Evolutionary conservation across 2,888 invertebrate species (phyloP).

Genomic region (Venustoraphidia nigricollis): DNA sequence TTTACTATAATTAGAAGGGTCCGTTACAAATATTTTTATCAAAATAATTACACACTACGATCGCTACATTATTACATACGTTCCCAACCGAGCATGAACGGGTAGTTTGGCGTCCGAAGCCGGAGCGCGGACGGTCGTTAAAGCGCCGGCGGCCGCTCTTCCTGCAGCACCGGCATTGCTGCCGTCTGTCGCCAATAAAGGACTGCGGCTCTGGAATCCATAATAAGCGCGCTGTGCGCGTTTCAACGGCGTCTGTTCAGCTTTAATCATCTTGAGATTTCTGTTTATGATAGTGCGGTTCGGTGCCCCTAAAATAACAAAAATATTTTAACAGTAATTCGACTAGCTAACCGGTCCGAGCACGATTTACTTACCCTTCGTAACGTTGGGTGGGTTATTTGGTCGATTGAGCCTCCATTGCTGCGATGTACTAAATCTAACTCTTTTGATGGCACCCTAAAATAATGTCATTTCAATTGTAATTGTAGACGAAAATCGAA

Average conservation of each 20-base stretch:
- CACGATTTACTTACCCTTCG: no score
- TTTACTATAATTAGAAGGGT: no score
- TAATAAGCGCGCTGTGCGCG: slow-evolving; percentile 4
- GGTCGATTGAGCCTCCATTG: slow-evolving; percentile 1
- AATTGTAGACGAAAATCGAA: no score
- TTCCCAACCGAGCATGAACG: slow-evolving; percentile 4
- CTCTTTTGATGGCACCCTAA: neutral
- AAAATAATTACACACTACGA: no score
- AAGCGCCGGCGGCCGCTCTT: no score
- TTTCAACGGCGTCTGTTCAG: neutral
- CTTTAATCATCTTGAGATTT: slow-evolving; percentile 1
- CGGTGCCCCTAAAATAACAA: neutral
- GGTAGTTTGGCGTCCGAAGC: neutral
- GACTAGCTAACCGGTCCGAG: neutral
- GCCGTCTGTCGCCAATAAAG: neutral
- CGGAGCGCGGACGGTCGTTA: no score
- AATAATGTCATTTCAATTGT: no score
- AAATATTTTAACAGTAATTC: neutral
- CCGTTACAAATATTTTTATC: no score
- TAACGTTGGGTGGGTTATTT: neutral
- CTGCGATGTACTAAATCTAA: slow-evolving; percentile 1
- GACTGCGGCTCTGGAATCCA: slow-evolving; percentile 1
- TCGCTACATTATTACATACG: no score
- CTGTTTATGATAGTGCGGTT: slow-evolving; percentile 1
- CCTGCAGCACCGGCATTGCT: no score